Percentiles rank a stretch among this genome's conserved stretches.
Conservation (phyloP, 2,888 invertebrate species). For the Plebejus argus region DNA sequence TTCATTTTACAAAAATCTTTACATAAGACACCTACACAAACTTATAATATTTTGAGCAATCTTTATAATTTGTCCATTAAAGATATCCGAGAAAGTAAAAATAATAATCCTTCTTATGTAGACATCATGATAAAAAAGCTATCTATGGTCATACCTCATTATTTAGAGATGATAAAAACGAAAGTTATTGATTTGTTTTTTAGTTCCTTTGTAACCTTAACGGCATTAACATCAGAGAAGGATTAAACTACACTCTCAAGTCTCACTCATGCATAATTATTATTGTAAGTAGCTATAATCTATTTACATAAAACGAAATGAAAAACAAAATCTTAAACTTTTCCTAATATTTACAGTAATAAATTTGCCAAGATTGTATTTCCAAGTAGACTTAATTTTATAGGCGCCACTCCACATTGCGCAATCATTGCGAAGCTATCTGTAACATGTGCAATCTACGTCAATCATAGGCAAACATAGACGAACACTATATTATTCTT, state of each 20-base stretch:
- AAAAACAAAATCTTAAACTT: too few species aligned
- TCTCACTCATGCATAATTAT: neutral
- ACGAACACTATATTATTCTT: neutral
- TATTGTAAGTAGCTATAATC: too few species aligned
- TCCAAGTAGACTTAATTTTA: too few species aligned
- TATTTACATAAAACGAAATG: too few species aligned
- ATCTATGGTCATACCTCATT: neutral
- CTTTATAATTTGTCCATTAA: neutral
- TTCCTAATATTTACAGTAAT: too few species aligned
- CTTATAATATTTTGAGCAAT: too few species aligned
- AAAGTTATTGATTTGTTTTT: neutral
- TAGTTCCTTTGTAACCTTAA: neutral
- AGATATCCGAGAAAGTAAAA: neutral
- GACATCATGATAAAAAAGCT: neutral
- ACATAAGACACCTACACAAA: too few species aligned
- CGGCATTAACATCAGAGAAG: neutral
- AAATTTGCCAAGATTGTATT: too few species aligned
- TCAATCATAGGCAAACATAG: neutral
- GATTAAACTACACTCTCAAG: neutral
- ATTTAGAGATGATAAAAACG: neutral
- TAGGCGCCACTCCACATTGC: too few species aligned
- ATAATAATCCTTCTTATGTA: neutral
- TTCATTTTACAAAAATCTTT: too few species aligned
- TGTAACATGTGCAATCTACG: neutral
- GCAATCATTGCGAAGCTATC: neutral